Percentiles rank a stretch among this genome's conserved stretches.
Conservation (phyloP, 2,797 vertebrate species). For the Melanotaenia parkinsoni region DNA sequence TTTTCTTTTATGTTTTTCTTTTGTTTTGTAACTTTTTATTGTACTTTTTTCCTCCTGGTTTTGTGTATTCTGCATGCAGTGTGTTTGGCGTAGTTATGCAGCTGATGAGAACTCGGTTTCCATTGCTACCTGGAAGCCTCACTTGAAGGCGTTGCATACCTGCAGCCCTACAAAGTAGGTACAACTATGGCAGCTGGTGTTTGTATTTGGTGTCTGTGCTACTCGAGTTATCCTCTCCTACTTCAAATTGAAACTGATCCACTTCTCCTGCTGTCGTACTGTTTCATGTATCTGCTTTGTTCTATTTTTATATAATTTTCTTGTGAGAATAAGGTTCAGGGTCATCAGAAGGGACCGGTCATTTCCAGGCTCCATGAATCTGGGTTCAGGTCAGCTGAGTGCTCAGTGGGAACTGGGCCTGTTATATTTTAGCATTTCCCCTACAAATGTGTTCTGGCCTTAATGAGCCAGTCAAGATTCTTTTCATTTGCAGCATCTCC, state of each 20-base stretch:
- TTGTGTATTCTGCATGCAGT: slow-evolving; percentile 89
- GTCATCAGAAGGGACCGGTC: not conserved
- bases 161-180: slow-evolving; percentile 96
- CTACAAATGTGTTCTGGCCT: not conserved
- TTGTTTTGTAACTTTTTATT: slow-evolving; percentile 53
- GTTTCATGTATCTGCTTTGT: slow-evolving; percentile 15
- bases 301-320: slow-evolving; percentile 9
- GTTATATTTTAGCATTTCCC: slow-evolving; percentile 1
- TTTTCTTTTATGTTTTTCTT: slow-evolving; percentile 23
- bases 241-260: slow-evolving; percentile 16
- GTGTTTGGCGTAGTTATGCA: slow-evolving; percentile 99
- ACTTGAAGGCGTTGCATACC: slow-evolving; percentile 95
- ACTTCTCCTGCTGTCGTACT: slow-evolving; percentile 29
- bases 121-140: slow-evolving; percentile 99
- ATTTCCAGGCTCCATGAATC: slow-evolving; percentile 49
- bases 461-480: slow-evolving; percentile 33
- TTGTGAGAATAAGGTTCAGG: too few species aligned
- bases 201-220: slow-evolving; percentile 81
- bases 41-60: slow-evolving; percentile 60
- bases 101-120: slow-evolving; percentile 99
- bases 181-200: slow-evolving; percentile 86
- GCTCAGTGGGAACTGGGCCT: slow-evolving; percentile 15
- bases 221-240: slow-evolving; percentile 34
- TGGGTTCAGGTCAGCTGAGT: slow-evolving; percentile 1
- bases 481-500: slow-evolving; percentile 8